Evolutionary conservation across 1,140 invertebrate genomes (phyloP).

Genomic region (Theocolax elegans): DNA sequence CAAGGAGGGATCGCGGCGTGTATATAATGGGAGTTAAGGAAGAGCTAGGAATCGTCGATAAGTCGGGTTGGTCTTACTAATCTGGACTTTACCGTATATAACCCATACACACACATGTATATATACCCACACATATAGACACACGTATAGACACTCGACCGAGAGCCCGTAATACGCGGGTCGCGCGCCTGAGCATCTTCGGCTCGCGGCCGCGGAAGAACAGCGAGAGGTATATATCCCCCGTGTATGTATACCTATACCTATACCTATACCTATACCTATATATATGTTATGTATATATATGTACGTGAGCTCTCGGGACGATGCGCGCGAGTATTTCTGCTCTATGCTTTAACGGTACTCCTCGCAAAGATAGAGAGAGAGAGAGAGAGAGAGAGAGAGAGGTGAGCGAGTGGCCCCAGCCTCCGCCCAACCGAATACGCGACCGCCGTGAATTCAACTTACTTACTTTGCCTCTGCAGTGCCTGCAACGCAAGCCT

Average conservation of each 20-base stretch:
- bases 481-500: no score
- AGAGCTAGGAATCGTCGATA: no score
- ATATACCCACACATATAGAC: neutral
- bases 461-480: no score
- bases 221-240: no score
- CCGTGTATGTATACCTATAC: neutral
- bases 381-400: neutral
- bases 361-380: constrained; percentile 5
- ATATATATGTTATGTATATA: neutral
- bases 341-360: constrained; percentile 29
- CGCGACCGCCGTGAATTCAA: neutral
- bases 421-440: constrained; percentile 40
- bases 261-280: no score
- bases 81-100: neutral
- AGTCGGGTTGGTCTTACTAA: no score
- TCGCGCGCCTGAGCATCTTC: no score
- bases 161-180: no score
- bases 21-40: no score
- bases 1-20: no score
- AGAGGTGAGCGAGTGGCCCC: neutral
- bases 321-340: neutral
- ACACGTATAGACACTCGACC: no score
- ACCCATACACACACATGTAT: neutral
- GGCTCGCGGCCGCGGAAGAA: neutral
- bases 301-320: no score